Evolutionary conservation across 2,797 vertebrate species (phyloP), one percentile per base, ranked within the genome.

Genomic region (Gadopsis bispinosus): DNA sequence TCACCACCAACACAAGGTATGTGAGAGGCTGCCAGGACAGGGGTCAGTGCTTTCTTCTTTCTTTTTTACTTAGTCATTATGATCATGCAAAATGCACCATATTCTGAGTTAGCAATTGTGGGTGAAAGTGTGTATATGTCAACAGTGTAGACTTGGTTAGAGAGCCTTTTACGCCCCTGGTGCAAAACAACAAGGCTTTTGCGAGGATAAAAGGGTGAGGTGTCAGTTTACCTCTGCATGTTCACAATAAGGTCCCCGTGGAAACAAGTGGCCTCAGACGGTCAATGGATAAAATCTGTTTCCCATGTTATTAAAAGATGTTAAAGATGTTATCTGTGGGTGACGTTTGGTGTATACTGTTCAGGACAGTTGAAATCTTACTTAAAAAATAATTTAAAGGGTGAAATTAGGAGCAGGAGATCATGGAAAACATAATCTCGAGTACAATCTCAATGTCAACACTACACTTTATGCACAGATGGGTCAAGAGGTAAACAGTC

Each of bases 171-270:
- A 59, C 66, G 56, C 65, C 35, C 78, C 41, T 4, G 50, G 39
- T 85, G 78, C 69, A 63, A 83, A 93, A 88, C 86, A 91, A 91
- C 78, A 78, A 85, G 82, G 83, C 83, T 83, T 90, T 88, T 89
- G 79, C 82, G 7, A 39, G 79, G 83, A 88, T 93, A 83, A 94
- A 93, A 94, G 87, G 80, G 50, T 35, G 65, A 69, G 77, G 86
- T 91, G 73, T 95, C 89, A 55, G 66, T 90, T 94, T 94, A 93
- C 90, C 73, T 61, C 39, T 43, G 70, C 73, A 48, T 56, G 69
- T 81, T 91, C 83, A 88, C 81, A 90, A 85, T 84, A 69, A 85
- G 22, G 84, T 92, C 86, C 88, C 90, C n/a, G 58, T 91, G 90
- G 88, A 94, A 91, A 87, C 74, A 87, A 70, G 77, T 87, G 81